A percentile compares a stretch with the other conserved stretches of the same genome.
These are phyloP conservation scores for Sialia sialis DNA, from an alignment of 2,113 vertebrate species.

Conservation along the genomic window DNA sequence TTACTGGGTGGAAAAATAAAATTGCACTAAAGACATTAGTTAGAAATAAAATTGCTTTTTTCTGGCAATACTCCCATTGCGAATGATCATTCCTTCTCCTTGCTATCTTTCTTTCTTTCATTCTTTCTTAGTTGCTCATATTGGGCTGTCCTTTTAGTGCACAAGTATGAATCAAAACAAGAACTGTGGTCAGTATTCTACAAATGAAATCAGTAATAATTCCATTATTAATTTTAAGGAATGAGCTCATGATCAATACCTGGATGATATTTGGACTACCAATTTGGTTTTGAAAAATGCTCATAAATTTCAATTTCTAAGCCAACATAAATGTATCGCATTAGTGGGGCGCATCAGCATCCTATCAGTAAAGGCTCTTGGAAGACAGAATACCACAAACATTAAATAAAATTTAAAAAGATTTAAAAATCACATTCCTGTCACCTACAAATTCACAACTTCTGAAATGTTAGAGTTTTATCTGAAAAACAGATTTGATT, in stretches of 20 bases:
- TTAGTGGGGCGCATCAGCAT: not conserved
- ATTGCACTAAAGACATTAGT: not conserved
- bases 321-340: not conserved
- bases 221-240: not conserved
- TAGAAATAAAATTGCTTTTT: not conserved
- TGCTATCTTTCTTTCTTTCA: not conserved
- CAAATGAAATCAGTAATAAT: not conserved
- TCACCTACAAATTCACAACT: not conserved
- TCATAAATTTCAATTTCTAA: not conserved
- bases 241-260: not conserved
- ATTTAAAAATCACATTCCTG: not conserved
- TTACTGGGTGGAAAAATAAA: not conserved
- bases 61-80: not conserved
- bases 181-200: not conserved
- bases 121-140: not conserved
- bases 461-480: not conserved
- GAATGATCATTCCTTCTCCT: not conserved
- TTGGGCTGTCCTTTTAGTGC: not conserved
- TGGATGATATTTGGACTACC: not conserved
- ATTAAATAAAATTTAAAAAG: not conserved
- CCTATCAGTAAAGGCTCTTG: not conserved
- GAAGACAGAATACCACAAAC: not conserved
- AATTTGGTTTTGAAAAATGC: not conserved
- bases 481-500: constrained; percentile 22
- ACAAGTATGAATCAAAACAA: not conserved